phyloP scores from a whole-genome alignment of 2,888 invertebrate species.

The Saturnia pavonia region DNA sequence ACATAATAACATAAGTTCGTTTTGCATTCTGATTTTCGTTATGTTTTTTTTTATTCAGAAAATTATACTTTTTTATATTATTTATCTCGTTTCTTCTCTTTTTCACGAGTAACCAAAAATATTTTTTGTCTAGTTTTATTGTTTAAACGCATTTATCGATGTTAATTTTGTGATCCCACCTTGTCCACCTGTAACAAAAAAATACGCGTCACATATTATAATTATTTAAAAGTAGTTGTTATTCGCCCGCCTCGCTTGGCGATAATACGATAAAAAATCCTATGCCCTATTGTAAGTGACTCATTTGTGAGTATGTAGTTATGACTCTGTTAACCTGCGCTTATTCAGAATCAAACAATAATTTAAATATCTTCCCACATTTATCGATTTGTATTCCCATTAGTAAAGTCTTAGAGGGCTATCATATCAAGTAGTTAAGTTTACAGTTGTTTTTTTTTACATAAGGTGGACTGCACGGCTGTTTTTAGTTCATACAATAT shows the following conservation, averaged over 20 bases:
- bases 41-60: neutral
- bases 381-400: neutral
- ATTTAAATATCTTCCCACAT: neutral
- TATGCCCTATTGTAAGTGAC: neutral
- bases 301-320: no score
- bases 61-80: neutral
- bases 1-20: neutral
- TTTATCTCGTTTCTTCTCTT: constrained; percentile 5
- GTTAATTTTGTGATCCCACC: neutral
- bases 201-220: neutral
- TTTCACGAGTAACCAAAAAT: neutral
- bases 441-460: neutral
- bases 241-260: no score
- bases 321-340: no score
- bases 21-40: neutral
- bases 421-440: neutral
- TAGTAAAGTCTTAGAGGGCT: neutral
- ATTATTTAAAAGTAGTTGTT: no score
- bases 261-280: no score
- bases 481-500: no score
- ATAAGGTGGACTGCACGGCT: no score
- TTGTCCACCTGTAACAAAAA: constrained; percentile 7
- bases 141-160: neutral
- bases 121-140: neutral
- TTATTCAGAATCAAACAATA: neutral